A percentile compares a stretch with the other conserved stretches of the same genome.
Evolutionary conservation across 2,113 vertebrate species (phyloP).

Genomic region (Corapipo altera): DNA sequence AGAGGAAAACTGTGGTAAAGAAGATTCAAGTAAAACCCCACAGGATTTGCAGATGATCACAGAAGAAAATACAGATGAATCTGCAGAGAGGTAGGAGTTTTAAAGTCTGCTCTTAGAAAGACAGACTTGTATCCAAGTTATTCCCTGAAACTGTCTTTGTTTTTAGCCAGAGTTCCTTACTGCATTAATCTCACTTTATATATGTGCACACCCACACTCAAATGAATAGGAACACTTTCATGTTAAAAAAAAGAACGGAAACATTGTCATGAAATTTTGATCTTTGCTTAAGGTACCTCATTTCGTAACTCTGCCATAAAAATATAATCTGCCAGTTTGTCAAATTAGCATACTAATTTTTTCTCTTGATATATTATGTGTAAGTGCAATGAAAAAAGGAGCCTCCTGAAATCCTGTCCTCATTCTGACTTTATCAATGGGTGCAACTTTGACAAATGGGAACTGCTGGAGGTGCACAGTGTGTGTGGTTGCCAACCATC

Average conservation of each 20-base stretch:
- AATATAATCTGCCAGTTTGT: neutral
- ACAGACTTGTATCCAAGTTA: neutral
- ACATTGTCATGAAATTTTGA: neutral
- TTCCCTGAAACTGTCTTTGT: neutral
- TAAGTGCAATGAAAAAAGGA: neutral
- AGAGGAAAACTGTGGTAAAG: constrained; percentile 74
- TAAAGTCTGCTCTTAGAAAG: neutral
- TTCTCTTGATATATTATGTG: neutral
- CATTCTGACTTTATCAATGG: constrained; percentile 52
- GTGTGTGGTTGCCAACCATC: neutral
- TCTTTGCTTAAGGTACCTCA: neutral
- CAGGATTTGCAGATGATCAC: constrained; percentile 81
- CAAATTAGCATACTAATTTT: neutral
- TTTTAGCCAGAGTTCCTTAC: neutral
- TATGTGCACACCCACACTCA: constrained; percentile 11
- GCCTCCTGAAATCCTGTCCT: neutral
- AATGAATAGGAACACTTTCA: neutral
- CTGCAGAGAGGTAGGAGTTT: constrained; percentile 86
- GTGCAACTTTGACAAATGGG: constrained; percentile 51
- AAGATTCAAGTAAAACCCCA: constrained; percentile 68
- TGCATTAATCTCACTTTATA: neutral
- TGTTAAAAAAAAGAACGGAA: neutral
- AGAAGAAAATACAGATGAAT: constrained; percentile 79
- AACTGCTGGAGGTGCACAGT: neutral
- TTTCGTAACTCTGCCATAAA: neutral